phyloP scores from a whole-genome alignment of 2,888 invertebrate species.

The Phaedon cochleariae region DNA sequence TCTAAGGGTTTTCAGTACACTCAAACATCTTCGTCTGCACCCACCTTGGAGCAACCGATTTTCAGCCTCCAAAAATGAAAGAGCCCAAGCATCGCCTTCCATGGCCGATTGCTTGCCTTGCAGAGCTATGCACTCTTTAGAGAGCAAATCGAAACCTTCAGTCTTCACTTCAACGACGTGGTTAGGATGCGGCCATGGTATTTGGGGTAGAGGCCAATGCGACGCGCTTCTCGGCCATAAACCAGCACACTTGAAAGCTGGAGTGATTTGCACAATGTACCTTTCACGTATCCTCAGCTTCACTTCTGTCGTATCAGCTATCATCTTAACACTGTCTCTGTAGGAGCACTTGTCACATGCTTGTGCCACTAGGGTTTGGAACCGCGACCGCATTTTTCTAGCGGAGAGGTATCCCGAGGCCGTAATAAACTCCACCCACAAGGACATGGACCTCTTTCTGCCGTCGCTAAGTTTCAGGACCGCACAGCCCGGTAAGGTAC shows the following conservation, averaged over 20 bases:
- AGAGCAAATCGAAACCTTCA: conserved; percentile 83
- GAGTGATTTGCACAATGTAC: conserved; percentile 83
- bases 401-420: conserved; percentile 87
- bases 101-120: conserved; percentile 77
- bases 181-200: conserved; percentile 84
- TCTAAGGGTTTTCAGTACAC: conserved; percentile 79
- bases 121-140: conserved; percentile 74
- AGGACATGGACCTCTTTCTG: conserved; percentile 84
- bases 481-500: conserved; percentile 82
- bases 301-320: conserved; percentile 84
- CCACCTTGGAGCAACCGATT: conserved; percentile 75
- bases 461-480: conserved; percentile 87
- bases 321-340: conserved; percentile 81
- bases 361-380: conserved; percentile 78
- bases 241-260: conserved; percentile 83
- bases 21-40: conserved; percentile 72
- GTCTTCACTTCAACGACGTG: conserved; percentile 82
- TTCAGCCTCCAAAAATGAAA: conserved; percentile 82
- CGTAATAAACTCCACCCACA: conserved; percentile 93
- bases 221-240: conserved; percentile 86
- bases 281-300: conserved; percentile 79
- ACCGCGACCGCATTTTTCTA: conserved; percentile 83
- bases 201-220: conserved; percentile 81
- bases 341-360: conserved; percentile 84
- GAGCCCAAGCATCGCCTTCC: conserved; percentile 88